Percentiles rank a stretch among this genome's conserved stretches.
Conservation (phyloP, 35 echinoderm and acorn worm genomes). For the Anneissia japonica region DNA sequence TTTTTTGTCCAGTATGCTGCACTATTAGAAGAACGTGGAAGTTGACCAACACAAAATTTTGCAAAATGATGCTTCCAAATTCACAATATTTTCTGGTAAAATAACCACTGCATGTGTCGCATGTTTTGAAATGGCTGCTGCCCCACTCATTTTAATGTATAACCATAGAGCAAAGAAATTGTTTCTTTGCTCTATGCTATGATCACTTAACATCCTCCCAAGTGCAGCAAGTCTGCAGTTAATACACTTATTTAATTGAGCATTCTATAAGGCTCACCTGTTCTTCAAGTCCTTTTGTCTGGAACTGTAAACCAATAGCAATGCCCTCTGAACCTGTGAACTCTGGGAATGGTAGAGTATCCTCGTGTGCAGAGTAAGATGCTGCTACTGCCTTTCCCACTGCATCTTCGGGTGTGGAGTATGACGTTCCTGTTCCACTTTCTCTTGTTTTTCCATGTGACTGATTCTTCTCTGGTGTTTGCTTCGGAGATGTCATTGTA, state of each 20-base stretch:
- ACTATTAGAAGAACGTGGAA: no score
- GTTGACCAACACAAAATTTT: no score
- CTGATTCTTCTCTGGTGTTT: background rate
- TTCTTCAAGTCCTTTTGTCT: conserved; percentile 50
- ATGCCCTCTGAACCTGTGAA: conserved; percentile 22
- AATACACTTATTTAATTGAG: no score
- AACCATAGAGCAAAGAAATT: no score
- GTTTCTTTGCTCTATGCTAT: no score
- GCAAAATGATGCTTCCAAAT: no score
- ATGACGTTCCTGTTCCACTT: background rate
- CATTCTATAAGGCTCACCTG: conserved; percentile 31
- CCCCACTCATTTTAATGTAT: no score
- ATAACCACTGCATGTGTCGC: no score
- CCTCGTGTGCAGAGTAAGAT: background rate
- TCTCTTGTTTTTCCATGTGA: background rate
- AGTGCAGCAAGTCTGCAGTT: background rate
- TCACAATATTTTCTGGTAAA: no score
- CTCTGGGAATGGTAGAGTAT: background rate
- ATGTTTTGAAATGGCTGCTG: no score
- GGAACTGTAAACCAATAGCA: conserved; percentile 44
- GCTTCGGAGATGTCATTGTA: background rate
- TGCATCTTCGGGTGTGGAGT: background rate
- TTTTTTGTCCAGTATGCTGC: no score
- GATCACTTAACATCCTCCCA: no score
- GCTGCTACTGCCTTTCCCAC: background rate